A percentile compares a stretch with the other conserved stretches of the same genome.
These are phyloP conservation scores for Periophthalmodon schlosseri DNA, from an alignment of 2,113 vertebrate species.

Conservation along the genomic window DNA sequence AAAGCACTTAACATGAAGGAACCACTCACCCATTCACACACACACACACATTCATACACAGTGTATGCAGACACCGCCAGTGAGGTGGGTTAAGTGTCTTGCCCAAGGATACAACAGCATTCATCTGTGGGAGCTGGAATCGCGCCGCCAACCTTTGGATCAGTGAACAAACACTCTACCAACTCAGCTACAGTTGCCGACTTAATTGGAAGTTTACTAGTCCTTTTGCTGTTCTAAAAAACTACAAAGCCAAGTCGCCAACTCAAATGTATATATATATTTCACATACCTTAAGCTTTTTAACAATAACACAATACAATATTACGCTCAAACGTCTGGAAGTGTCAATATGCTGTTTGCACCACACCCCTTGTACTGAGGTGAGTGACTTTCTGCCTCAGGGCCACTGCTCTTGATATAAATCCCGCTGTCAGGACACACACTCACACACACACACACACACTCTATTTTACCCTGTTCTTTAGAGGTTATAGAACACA, in stretches of 20 bases:
- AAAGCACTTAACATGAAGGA: too few relatives aligned
- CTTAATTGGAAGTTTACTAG: not conserved
- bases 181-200: too few relatives aligned
- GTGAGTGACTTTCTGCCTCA: conserved; percentile 13
- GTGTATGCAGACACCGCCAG: too few relatives aligned
- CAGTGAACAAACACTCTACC: too few relatives aligned
- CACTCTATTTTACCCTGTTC: not conserved
- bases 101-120: too few relatives aligned
- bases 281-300: not conserved
- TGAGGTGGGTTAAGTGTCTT: too few relatives aligned
- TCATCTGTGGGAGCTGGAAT: too few relatives aligned
- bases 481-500: conserved; percentile 34
- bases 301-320: not conserved
- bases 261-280: not conserved
- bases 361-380: conserved; percentile 33
- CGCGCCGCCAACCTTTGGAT: too few relatives aligned
- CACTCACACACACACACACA: conserved; percentile 13
- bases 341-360: not conserved
- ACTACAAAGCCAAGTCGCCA: not conserved
- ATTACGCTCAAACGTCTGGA: conserved; percentile 10
- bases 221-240: not conserved
- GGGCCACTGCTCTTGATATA: conserved; percentile 15
- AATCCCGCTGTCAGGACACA: conserved; percentile 16
- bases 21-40: too few relatives aligned
- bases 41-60: too few relatives aligned